Conservation (phyloP, 2,888 invertebrate genomes). For the Nemurella pictetii region DNA sequence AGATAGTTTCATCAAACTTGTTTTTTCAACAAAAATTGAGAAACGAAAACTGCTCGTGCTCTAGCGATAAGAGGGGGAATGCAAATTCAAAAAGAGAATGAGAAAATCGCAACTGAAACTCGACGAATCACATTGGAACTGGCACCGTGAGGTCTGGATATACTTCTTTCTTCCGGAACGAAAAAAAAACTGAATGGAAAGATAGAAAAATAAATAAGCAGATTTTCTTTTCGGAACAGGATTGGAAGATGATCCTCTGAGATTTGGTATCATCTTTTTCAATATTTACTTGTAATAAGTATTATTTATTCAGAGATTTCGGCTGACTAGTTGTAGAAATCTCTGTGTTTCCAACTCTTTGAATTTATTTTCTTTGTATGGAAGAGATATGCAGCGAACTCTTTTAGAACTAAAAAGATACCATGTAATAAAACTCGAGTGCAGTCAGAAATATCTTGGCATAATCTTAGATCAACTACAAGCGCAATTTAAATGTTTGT, state of each 20-base stretch:
- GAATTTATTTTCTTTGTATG: background rate
- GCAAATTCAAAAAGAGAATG: background rate
- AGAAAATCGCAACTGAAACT: background rate
- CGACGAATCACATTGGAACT: background rate
- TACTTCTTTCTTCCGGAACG: background rate
- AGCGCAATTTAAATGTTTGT: background rate
- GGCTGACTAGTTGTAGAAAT: background rate
- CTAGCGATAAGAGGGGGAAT: background rate
- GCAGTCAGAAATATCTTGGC: background rate
- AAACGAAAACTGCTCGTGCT: background rate
- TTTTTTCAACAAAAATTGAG: background rate
- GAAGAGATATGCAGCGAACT: background rate
- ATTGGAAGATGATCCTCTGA: background rate
- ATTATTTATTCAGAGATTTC: background rate
- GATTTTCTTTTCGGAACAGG: background rate
- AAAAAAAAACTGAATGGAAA: background rate
- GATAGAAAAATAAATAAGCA: background rate
- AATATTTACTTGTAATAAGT: background rate
- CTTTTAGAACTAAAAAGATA: background rate
- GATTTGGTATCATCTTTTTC: background rate
- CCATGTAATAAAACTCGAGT: too few species aligned
- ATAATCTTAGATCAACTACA: background rate
- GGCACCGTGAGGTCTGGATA: background rate
- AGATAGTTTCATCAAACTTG: background rate
- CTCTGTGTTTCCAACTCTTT: background rate